Conservation (phyloP, 1,140 invertebrate species). For the Habropoda laboriosa region DNA sequence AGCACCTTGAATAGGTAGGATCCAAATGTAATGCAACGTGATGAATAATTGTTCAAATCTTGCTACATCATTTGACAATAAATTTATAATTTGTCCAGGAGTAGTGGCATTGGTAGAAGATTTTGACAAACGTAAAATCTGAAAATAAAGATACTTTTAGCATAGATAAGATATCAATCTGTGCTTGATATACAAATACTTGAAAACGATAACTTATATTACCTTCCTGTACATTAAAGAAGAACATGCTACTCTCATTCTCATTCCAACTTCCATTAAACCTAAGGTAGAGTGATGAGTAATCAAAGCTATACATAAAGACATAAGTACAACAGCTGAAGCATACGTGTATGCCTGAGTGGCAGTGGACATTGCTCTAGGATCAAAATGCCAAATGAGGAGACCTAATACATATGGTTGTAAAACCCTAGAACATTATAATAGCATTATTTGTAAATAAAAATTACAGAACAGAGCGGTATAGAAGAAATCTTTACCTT, state of each 20-base stretch:
- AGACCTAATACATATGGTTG: slow-evolving; percentile 77
- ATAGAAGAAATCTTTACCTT: slow-evolving; percentile 50
- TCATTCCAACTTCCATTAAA: slow-evolving; percentile 81
- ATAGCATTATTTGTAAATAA: neutral
- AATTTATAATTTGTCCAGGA: slow-evolving; percentile 92
- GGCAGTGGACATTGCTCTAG: slow-evolving; percentile 67
- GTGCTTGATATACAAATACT: neutral
- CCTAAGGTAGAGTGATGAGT: slow-evolving; percentile 78
- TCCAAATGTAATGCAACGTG: slow-evolving; percentile 86
- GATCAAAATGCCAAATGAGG: slow-evolving; percentile 81
- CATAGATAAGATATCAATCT: neutral
- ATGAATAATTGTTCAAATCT: slow-evolving; percentile 81
- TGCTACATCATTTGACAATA: slow-evolving; percentile 91
- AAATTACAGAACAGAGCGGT: neutral
- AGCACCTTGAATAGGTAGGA: slow-evolving; percentile 88
- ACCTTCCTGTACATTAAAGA: slow-evolving; percentile 80
- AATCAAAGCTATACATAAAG: slow-evolving; percentile 76
- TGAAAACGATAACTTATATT: neutral
- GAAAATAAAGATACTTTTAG: slow-evolving; percentile 10
- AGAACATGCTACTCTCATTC: slow-evolving; percentile 81
- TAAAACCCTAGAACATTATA: slow-evolving; percentile 66
- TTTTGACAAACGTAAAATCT: slow-evolving; percentile 77
- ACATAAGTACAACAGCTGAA: slow-evolving; percentile 76
- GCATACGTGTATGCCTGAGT: slow-evolving; percentile 80
- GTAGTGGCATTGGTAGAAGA: slow-evolving; percentile 84